These are phyloP conservation scores for Oceanodroma leucorhoa DNA, from an alignment of 2,797 vertebrate genomes.

Conservation along the genomic window DNA sequence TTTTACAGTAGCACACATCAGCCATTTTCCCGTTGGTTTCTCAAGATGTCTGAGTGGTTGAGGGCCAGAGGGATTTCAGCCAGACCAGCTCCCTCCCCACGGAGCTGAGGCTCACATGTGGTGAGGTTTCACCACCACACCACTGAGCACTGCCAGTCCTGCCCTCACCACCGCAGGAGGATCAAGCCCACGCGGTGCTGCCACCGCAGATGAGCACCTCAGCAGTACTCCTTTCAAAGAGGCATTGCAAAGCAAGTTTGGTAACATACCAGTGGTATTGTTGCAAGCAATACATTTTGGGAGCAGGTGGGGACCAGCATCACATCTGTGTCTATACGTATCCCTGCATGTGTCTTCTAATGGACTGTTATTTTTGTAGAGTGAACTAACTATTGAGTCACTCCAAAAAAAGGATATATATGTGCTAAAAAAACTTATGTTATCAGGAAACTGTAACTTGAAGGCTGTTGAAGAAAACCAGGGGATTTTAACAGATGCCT, in stretches of 20 bases:
- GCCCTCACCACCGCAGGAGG: background rate
- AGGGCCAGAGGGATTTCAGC: background rate
- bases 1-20: background rate
- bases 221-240: background rate
- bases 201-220: background rate
- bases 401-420: background rate
- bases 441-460: background rate
- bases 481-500: background rate
- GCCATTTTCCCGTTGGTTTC: background rate
- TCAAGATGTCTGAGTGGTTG: rapidly evolving
- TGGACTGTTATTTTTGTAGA: background rate
- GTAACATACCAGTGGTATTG: rapidly evolving
- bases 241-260: background rate
- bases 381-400: background rate
- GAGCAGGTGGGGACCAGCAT: background rate
- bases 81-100: background rate
- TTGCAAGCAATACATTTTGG: background rate
- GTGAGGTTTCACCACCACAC: background rate
- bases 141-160: background rate
- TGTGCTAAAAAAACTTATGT: background rate
- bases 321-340: background rate
- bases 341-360: background rate
- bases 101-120: background rate
- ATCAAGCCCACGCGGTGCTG: background rate
- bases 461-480: background rate